Conservation (phyloP, 2,113 vertebrate genomes). For the Synchiropus splendidus region DNA sequence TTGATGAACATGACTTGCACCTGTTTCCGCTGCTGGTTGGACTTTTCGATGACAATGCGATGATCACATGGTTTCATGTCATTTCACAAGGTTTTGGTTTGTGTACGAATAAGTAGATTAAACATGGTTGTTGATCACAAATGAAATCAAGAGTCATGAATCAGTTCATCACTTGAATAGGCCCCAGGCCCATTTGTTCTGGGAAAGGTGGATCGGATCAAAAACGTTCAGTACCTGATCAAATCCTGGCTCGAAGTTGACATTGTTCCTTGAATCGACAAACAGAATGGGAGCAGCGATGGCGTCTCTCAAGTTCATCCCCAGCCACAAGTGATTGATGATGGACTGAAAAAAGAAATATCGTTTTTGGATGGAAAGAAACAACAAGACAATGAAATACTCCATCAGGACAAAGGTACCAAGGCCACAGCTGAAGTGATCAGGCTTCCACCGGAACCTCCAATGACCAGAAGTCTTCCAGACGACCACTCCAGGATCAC, state of each 20-base stretch:
- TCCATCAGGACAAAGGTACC: conserved; percentile 57
- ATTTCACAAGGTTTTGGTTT: too few relatives aligned
- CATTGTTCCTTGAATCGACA: conserved; percentile 11
- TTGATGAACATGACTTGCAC: too few relatives aligned
- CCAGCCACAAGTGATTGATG: conserved; percentile 79
- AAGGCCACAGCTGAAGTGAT: conserved; percentile 73
- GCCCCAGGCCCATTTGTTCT: too few relatives aligned
- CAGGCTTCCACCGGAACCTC: conserved; percentile 76
- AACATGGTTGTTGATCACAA: too few relatives aligned
- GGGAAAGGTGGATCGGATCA: too few relatives aligned
- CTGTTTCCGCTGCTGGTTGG: too few relatives aligned
- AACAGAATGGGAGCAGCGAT: conserved; percentile 65
- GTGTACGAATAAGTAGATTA: too few relatives aligned
- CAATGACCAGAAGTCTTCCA: conserved; percentile 74
- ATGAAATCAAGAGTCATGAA: too few relatives aligned
- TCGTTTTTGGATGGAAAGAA: conserved; percentile 2
- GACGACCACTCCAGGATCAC: conserved; percentile 69
- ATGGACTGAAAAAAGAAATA: conserved; percentile 57
- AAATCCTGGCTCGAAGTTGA: conserved; percentile 61
- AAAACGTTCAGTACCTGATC: conserved; percentile 44
- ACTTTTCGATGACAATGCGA: too few relatives aligned
- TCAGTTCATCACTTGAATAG: too few relatives aligned
- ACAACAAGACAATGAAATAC: neutral
- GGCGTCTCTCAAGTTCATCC: conserved; percentile 62
- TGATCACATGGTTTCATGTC: too few relatives aligned